Evolutionary conservation across 1,140 invertebrate species (phyloP), one percentile per base, ranked within the genome.

Genomic region (Polyergus mexicanus): DNA sequence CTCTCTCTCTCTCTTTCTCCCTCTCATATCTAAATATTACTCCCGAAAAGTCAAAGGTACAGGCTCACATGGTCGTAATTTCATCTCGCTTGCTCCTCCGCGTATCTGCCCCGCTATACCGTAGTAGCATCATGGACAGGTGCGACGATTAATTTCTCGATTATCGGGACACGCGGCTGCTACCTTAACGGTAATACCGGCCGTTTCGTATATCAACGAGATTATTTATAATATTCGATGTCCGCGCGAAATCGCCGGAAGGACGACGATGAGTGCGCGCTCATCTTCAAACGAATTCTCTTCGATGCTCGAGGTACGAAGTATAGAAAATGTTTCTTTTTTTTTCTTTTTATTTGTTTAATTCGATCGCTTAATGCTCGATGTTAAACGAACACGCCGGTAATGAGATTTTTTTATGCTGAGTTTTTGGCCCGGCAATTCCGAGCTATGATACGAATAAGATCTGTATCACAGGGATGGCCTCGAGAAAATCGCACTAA

Each of bases 111-210:
- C 47, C 10, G 16, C 10, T 80, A 32, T 22, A 41, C 5, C 54
- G 32, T n/a, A 35, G 22, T 19, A 41, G 56, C 56, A 22, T 19
- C 56, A n/a, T 28, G 25, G 28, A 66, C 83, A 88, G 86, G 84
- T 90, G 87, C 85, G 54, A 62, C 74, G 63, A 80, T 84, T 91
- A 90, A 92, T 89, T 90, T 86, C 77, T 71, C 91, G 86, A 90
- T 92, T 90, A 91, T 90, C 86, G 74, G 77, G 35, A 69, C 89
- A 89, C 85, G 85, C 72, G 72, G 74, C 63, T 65, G 65, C 51
- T 86, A 83, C 38, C 65, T 81, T 81, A 85, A 85, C 63, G 75
- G 62, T 68, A 85, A 66, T 78, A 66, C 22, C 63, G 62, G 19
- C 35, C 84, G 63, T 66, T 85, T 54, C 35, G 74, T 85, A 60